A percentile compares a stretch with the other conserved stretches of the same genome.
phyloP scores from a whole-genome alignment of 2,113 vertebrate genomes.

The Pampusana beccarii region DNA sequence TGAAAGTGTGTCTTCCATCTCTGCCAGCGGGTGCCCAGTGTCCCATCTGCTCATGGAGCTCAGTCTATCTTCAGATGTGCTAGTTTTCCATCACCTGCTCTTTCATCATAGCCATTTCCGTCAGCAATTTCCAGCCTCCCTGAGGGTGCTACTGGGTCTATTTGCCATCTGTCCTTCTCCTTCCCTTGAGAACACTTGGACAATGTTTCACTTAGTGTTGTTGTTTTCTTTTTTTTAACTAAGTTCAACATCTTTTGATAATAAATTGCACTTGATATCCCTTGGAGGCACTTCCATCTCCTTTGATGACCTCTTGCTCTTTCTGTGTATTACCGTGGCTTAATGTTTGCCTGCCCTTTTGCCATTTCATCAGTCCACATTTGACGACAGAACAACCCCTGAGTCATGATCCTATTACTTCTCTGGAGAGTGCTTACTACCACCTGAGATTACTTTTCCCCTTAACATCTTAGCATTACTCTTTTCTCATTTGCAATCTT shows the following conservation, averaged over 20 bases:
- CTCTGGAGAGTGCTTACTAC: background rate
- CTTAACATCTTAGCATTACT: background rate
- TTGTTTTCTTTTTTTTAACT: background rate
- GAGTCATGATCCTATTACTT: slow-evolving; percentile 15
- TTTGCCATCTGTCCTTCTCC: slow-evolving; percentile 31
- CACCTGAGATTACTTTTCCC: background rate
- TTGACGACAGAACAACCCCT: background rate
- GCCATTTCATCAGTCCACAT: background rate
- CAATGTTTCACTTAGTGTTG: background rate
- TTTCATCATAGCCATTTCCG: background rate
- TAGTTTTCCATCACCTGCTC: slow-evolving; percentile 9
- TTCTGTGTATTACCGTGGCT: background rate
- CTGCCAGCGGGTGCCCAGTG: background rate
- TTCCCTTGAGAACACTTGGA: background rate
- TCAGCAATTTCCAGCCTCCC: slow-evolving; percentile 6
- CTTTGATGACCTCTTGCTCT: background rate
- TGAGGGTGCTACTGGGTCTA: background rate
- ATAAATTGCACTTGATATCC: slow-evolving; percentile 17
- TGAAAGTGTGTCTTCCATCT: background rate
- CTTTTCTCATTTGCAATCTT: background rate
- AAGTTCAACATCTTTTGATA: background rate
- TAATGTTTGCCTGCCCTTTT: background rate
- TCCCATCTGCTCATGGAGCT: background rate
- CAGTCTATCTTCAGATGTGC: background rate
- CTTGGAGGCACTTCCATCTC: background rate